These are phyloP conservation scores for Drosophila cardini DNA, from an alignment of 1,140 invertebrate species.

Conservation along the genomic window DNA sequence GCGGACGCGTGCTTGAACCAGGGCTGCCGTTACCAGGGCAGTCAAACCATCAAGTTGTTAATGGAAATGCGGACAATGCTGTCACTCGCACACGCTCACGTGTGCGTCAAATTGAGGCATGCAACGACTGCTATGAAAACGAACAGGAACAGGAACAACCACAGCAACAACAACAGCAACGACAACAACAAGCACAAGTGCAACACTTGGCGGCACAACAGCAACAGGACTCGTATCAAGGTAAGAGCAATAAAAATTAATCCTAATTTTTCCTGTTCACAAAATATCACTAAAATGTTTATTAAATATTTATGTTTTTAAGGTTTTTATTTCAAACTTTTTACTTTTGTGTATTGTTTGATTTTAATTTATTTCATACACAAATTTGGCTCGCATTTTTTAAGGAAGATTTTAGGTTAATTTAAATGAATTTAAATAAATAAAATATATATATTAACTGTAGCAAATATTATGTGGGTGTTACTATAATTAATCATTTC, in stretches of 20 bases:
- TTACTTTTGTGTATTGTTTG: not conserved
- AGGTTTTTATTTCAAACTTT: not conserved
- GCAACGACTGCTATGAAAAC: constrained; percentile 56
- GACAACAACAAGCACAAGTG: constrained; percentile 42
- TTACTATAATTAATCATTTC: too few relatives aligned
- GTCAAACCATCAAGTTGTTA: constrained; percentile 33
- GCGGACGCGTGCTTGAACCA: constrained; percentile 91
- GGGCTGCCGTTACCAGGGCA: constrained; percentile 83
- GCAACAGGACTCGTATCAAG: constrained; percentile 70
- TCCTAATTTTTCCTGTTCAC: not conserved
- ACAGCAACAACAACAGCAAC: constrained; percentile 54
- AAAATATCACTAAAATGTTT: not conserved
- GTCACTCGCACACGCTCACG: constrained; percentile 48
- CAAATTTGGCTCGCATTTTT: not conserved
- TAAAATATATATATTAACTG: too few relatives aligned
- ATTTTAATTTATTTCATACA: not conserved
- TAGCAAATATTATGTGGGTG: too few relatives aligned
- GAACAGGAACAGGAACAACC: constrained; percentile 53
- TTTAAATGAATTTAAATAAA: not conserved
- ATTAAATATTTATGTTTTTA: constrained; percentile 4
- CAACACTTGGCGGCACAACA: constrained; percentile 14
- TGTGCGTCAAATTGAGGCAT: constrained; percentile 73
- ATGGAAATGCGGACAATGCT: constrained; percentile 39
- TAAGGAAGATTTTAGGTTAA: not conserved
- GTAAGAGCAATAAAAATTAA: constrained; percentile 26